Conservation (phyloP, 2,797 vertebrate genomes). For the Acrocephalus scirpaceus region DNA sequence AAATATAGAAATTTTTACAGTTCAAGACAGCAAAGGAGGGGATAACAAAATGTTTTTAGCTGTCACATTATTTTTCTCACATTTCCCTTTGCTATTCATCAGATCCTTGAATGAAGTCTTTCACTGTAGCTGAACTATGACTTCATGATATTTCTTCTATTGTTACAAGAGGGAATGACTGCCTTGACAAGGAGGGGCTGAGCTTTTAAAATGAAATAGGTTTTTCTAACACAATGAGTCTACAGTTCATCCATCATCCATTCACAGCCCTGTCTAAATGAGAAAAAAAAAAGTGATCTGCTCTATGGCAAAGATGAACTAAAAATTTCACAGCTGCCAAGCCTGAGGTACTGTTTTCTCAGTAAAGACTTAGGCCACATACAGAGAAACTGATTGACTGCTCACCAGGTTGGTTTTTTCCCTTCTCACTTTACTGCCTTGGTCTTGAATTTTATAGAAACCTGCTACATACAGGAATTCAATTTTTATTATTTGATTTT, state of each 20-base stretch:
- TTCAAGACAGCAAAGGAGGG: neutral
- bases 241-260: conserved; percentile 45
- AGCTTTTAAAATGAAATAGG: conserved; percentile 68
- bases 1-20: neutral
- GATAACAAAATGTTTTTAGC: neutral
- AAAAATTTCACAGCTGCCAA: conserved; percentile 31
- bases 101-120: conserved; percentile 38
- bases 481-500: neutral
- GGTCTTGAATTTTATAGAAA: neutral
- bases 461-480: neutral
- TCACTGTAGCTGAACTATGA: conserved; percentile 33
- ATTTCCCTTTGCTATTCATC: conserved; percentile 30
- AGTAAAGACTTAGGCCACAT: neutral
- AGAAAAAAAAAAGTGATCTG: neutral
- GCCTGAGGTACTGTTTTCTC: conserved; percentile 7
- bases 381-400: conserved; percentile 7
- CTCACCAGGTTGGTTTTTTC: neutral
- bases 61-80: conserved; percentile 3
- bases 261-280: neutral
- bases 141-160: neutral
- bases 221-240: conserved; percentile 45
- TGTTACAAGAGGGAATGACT: neutral
- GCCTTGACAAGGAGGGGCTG: conserved; percentile 32
- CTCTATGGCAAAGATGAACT: conserved; percentile 12
- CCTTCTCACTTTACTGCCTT: neutral